Percentiles rank a stretch among this genome's conserved stretches.
Conservation (phyloP, 2,888 invertebrate species). For the Pelosia muscerda region DNA sequence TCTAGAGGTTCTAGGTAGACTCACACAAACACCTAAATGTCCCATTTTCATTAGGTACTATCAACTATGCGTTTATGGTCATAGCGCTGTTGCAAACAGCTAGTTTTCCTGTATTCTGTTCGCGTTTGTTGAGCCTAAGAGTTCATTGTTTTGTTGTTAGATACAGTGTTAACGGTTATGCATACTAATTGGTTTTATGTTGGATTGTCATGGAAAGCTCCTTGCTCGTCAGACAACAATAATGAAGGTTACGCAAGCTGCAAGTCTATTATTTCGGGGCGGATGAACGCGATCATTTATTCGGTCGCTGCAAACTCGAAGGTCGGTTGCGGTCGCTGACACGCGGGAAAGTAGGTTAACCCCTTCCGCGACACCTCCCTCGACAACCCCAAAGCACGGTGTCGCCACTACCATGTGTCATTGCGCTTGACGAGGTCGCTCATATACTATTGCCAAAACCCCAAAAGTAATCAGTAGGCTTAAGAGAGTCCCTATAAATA, state of each 20-base stretch:
- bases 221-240: slow-evolving; percentile 61
- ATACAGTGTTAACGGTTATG: slow-evolving; percentile 8
- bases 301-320: slow-evolving; percentile 79
- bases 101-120: slow-evolving; percentile 46
- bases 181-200: slow-evolving; percentile 11
- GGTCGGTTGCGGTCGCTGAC: slow-evolving; percentile 84
- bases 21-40: slow-evolving; percentile 64
- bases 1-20: slow-evolving; percentile 74
- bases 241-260: slow-evolving; percentile 70
- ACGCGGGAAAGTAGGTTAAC: slow-evolving; percentile 77
- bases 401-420: slow-evolving; percentile 46
- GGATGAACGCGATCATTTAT: slow-evolving; percentile 65
- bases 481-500: no score
- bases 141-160: slow-evolving; percentile 37
- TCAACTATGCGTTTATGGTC: slow-evolving; percentile 59
- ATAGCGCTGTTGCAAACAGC: slow-evolving; percentile 40
- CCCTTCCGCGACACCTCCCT: slow-evolving; percentile 56
- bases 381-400: slow-evolving; percentile 31
- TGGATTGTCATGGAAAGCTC: slow-evolving; percentile 30
- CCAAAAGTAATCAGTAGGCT: background rate
- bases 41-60: slow-evolving; percentile 60
- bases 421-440: background rate
- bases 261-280: slow-evolving; percentile 70
- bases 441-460: slow-evolving; percentile 35
- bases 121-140: slow-evolving; percentile 25